Base-by-base conservation (phyloP, 1,140 invertebrate species). In the Oreohelix idahoensis region DNA sequence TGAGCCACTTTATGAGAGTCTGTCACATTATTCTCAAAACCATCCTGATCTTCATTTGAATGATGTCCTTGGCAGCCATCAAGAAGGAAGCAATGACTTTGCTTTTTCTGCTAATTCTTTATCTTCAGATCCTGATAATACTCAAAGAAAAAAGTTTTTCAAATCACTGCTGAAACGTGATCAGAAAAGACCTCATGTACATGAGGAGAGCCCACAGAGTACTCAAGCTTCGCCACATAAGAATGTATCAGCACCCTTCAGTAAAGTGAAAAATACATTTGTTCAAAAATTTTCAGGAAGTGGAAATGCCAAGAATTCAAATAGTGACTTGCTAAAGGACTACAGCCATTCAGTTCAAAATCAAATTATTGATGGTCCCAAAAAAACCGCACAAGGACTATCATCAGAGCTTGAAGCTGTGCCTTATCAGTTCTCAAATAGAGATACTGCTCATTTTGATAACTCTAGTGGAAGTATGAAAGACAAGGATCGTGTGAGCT, bases 211-310 rank as follows among this genome's bases (percentile, higher is more conserved):
- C 45, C 1, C 77, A 84, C 74, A 85, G 85, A 73, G 84, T 83
- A 38, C 74, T 87, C n/a, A 87, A 85, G 36, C 85, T 85, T 1
- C 87, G 81, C 85, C 70, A 85, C 26, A 87, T 85, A 83, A 76
- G 85, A 45, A 84, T 87, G 38, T 83, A 0, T 45, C 76, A 74
- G 76, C 75, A 42, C 86, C 87, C 4, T 87, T 89, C 38, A 85
- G 81, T 53, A 89, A 89, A 80, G 73, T 89, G 4, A 75, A 83
- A 36, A 85, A 86, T 80, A 85, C 84, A 63, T 84, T 89, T 13
- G 86, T 87, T 77, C 84, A 89, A 49, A 89, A 88, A 84, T 83
- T 89, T 23, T 83, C 88, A 20, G 81, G 82, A 17, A 73, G 39
- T 32, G 58, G 69, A 45, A 81, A 74, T 42, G 71, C 81, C 51